A percentile compares a stretch with the other conserved stretches of the same genome.
Conservation (phyloP, 2,888 invertebrate genomes). For the Scaptomyza reducta region DNA sequence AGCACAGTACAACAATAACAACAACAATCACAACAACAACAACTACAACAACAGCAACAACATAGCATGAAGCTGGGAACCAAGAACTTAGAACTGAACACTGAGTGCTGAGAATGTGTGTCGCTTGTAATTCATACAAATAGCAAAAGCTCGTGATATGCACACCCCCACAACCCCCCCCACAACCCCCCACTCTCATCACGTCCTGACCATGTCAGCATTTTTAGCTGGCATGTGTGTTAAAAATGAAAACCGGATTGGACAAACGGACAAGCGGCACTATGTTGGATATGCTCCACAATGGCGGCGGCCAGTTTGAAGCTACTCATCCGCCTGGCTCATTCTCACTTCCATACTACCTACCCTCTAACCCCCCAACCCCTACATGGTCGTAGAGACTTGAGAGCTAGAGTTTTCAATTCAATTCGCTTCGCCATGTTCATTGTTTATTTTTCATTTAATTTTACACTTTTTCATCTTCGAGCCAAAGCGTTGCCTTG, state of each 20-base stretch:
- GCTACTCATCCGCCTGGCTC: slow-evolving; percentile 21
- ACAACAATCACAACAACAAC: not conserved
- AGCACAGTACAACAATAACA: slow-evolving; percentile 18
- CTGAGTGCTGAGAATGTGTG: slow-evolving; percentile 58
- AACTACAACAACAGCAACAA: slow-evolving; percentile 4
- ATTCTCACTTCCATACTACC: no score
- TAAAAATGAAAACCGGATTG: slow-evolving; percentile 65
- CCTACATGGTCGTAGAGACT: no score
- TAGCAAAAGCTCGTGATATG: slow-evolving; percentile 45
- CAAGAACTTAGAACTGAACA: slow-evolving; percentile 3
- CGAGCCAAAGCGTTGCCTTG: slow-evolving; percentile 19
- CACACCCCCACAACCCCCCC: not conserved
- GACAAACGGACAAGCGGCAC: slow-evolving; percentile 41
- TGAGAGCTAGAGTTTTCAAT: slow-evolving; percentile 65
- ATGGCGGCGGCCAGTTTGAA: slow-evolving; percentile 15
- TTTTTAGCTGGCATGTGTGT: slow-evolving; percentile 67
- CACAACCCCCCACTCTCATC: not conserved
- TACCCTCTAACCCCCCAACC: no score
- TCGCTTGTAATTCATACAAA: slow-evolving; percentile 73
- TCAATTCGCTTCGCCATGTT: slow-evolving; percentile 73
- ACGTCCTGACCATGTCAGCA: slow-evolving; percentile 68
- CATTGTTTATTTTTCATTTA: slow-evolving; percentile 80
- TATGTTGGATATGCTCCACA: slow-evolving; percentile 11
- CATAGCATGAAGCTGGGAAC: slow-evolving; percentile 18
- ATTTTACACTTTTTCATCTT: slow-evolving; percentile 71